Percentiles rank a stretch among this genome's conserved stretches.
Conservation (phyloP, 2,113 vertebrate genomes). For the Neodontobutis hainanensis region DNA sequence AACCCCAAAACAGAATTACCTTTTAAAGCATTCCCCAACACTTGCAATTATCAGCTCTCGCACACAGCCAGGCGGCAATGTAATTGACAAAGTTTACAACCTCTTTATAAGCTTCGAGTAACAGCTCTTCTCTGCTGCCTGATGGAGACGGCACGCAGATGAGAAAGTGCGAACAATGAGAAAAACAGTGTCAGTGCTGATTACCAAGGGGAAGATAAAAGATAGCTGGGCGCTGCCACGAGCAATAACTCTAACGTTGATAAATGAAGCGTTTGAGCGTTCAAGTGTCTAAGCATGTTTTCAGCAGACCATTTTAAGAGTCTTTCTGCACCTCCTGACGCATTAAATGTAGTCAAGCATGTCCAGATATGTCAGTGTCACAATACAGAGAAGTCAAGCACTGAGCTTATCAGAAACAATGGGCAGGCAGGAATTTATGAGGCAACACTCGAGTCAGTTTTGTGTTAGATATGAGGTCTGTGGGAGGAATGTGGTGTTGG, state of each 20-base stretch:
- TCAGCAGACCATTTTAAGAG: conserved; percentile 48
- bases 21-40: conserved; percentile 27
- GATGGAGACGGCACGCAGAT: conserved; percentile 41
- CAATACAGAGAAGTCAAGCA: conserved; percentile 27
- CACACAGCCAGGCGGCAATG: conserved; percentile 22
- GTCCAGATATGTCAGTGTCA: conserved; percentile 57
- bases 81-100: conserved; percentile 43
- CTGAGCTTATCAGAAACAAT: conserved; percentile 45
- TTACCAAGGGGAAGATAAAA: conserved; percentile 55
- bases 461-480: conserved; percentile 7
- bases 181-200: conserved; percentile 58
- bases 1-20: neutral
- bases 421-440: conserved; percentile 26
- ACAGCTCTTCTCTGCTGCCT: conserved; percentile 2
- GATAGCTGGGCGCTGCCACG: conserved; percentile 62
- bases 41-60: conserved; percentile 40
- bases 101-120: conserved; percentile 5
- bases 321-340: conserved; percentile 33
- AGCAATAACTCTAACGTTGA: conserved; percentile 65
- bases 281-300: conserved; percentile 60
- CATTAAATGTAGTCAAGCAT: conserved; percentile 58
- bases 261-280: conserved; percentile 67
- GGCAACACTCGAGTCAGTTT: conserved; percentile 24
- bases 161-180: conserved; percentile 56
- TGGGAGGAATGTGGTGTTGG: neutral